Conservation (phyloP, 2,888 invertebrate genomes). For the Stenolophus ochropezus region DNA sequence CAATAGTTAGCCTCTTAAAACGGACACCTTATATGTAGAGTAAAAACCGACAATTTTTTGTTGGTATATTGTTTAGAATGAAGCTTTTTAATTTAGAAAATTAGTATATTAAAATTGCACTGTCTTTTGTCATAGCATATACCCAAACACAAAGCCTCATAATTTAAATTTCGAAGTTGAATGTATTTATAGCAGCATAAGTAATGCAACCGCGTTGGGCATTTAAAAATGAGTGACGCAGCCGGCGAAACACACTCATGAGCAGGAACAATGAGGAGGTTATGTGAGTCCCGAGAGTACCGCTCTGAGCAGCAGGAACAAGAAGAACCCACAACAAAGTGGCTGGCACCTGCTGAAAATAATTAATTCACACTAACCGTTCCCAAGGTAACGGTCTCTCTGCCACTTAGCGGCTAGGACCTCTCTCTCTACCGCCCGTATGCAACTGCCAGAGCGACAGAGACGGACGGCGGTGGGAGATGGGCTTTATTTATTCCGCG, state of each 20-base stretch:
- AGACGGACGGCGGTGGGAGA: not conserved
- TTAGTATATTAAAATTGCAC: no score
- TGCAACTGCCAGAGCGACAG: not conserved
- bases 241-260: not conserved
- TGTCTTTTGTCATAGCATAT: no score
- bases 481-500: not conserved
- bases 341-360: slow-evolving; percentile 53
- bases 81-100: no score
- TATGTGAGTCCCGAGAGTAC: slow-evolving; percentile 13
- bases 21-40: no score
- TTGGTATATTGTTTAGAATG: no score
- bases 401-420: slow-evolving; percentile 37
- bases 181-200: not conserved
- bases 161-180: no score
- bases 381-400: slow-evolving; percentile 49
- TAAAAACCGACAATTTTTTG: no score
- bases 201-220: not conserved
- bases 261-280: slow-evolving; percentile 10
- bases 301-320: slow-evolving; percentile 4
- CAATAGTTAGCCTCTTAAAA: no score
- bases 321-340: slow-evolving; percentile 51
- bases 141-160: no score
- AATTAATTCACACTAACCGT: slow-evolving; percentile 58
- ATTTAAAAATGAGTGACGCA: slow-evolving; percentile 3
- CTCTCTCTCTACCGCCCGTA: not conserved